Conservation (phyloP, 2,888 invertebrate genomes). For the Leptinotarsa juncta region DNA sequence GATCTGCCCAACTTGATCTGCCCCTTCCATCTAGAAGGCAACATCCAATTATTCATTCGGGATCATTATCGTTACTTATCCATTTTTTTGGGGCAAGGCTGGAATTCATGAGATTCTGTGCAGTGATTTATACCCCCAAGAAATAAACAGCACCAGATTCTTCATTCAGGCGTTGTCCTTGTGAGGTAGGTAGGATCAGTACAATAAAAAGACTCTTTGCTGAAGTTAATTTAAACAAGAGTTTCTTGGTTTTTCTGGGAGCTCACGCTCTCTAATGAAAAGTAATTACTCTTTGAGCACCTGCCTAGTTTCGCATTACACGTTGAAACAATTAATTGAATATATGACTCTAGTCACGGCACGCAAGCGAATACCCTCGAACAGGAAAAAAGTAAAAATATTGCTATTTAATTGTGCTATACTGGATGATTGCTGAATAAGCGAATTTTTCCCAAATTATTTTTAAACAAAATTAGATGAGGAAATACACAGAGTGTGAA, state of each 20-base stretch:
- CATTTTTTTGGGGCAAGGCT: background rate
- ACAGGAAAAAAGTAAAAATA: too few species aligned
- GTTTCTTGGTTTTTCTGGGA: conserved; percentile 9
- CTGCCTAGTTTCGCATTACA: conserved; percentile 1
- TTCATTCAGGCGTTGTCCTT: background rate
- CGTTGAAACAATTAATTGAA: conserved; percentile 6
- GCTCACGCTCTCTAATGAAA: background rate
- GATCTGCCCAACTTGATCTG: background rate
- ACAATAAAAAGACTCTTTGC: background rate
- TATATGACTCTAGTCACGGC: too few species aligned
- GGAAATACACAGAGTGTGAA: too few species aligned
- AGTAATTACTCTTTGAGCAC: conserved; percentile 6
- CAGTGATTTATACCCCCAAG: background rate
- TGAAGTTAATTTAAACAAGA: conserved; percentile 10
- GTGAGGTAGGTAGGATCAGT: background rate
- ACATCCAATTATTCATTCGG: conserved; percentile 1
- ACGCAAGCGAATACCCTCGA: too few species aligned
- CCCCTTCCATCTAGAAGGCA: background rate
- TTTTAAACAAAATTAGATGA: too few species aligned
- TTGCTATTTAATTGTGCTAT: too few species aligned
- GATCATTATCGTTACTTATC: conserved; percentile 4
- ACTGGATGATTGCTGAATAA: too few species aligned
- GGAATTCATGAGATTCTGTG: conserved; percentile 1
- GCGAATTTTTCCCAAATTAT: too few species aligned
- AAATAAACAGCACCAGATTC: background rate